Evolutionary conservation across 2,113 vertebrate species (phyloP), one percentile per base, ranked within the genome.

Genomic region (Leptobrachium leishanense): DNA sequence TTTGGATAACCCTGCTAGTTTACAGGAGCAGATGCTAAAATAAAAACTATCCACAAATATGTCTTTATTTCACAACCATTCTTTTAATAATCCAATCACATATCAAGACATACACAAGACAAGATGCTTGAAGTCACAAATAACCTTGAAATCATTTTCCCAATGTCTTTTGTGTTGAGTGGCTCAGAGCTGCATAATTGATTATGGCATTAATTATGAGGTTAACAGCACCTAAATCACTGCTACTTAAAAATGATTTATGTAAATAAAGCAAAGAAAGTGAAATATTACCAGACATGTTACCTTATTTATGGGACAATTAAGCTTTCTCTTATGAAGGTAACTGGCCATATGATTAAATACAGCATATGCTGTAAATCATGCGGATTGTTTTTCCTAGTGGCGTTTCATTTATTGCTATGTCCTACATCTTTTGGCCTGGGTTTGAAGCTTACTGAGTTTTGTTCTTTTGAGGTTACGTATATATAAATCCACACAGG

Each of bases 191-290:
- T 43, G 44, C 43, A 64, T 69, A 66, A 65, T 54, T 64, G 43
- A 69, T 62, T 12, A 66, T 43, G 40, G 12, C 13, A 72, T 66
- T 79, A 79, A 65, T 39, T 54, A 31, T 31, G 46, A 79, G 54
- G 64, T 12, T 41, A 65, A 54, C 43, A 65, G 66, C 40, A 43
- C 43, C 7, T 41, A 76, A 43, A 46, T 31, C 20, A 31, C 20
- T 31, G 20, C 20, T 31, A 76, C 75, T 65, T 42, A 72, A 5
- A 65, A 46, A 72, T 79, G 43, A 79, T 72, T 65, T 72, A 65
- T 79, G 43, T 31, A 66, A 78, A 63, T 71, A 5, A 20, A 2
- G 7, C 12, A 59, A 63, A 13, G 59, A 13, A 66, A 66, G 74
- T 31, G 7, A 40, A 55, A 43, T 53, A 31, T 10, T 54, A 6